Evolutionary conservation across 2,113 vertebrate species (phyloP), one percentile per base, ranked within the genome.

Genomic region (Nerophis ophidion): DNA sequence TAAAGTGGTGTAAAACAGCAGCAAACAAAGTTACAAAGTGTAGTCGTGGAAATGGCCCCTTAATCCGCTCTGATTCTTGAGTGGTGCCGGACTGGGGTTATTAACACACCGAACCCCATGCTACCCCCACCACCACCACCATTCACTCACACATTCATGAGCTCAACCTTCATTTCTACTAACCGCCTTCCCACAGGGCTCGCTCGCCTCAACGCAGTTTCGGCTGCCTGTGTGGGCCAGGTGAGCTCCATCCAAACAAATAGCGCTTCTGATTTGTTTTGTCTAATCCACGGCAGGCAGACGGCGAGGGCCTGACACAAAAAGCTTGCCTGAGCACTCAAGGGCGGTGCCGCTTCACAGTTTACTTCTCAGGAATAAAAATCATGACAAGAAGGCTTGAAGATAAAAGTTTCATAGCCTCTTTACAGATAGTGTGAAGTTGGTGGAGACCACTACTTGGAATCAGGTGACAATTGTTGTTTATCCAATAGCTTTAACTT

Each of bases 161-260:
- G 57, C 65, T 46, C 45, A 48, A 12, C 48, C 17, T 5, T 9
- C 57, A 55, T 45, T 38, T 49, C 71, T 63, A 54, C 52, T 47
- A 68, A 47, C 16, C 47, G 40, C 48, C 54, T 61, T 61, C 45
- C 82, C 73, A 73, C 45, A n/a, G 76, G 71, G 77, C 68, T 81
- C 51, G 70, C 52, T 42, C 2, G 10, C 65, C 69, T 75, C 75
- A 84, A 83, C 79, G 78, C 77, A 71, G 77, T 84, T 77, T 84
- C 73, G 79, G 64, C 82, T 36, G 82, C 84, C 64, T 73, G 63
- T 71, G 80, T 71, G 78, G 72, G 58, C 84, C 86, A 89, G 88
- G 88, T 89, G 86, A 88, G 81, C 76, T 73, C 83, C 86, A 84
- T 87, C 79, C 71, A 86, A 88, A 87, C 86, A 86, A 86, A 85